Conservation (phyloP, 2,797 vertebrate species). For the Rhyacichthys aspro region DNA sequence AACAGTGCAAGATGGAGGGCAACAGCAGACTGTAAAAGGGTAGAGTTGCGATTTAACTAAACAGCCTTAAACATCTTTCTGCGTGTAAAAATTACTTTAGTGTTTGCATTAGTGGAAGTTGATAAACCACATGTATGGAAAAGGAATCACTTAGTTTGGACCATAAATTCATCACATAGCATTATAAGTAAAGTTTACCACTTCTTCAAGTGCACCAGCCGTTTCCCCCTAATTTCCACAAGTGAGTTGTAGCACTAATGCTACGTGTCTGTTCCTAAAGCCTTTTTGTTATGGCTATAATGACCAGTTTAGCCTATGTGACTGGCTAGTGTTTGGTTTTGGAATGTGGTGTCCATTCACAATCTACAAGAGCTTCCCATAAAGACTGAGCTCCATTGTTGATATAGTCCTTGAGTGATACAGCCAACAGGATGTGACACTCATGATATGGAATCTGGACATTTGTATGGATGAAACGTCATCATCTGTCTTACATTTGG, state of each 20-base stretch:
- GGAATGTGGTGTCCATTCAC: constrained; percentile 64
- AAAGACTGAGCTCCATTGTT: constrained; percentile 68
- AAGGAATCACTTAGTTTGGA: constrained; percentile 47
- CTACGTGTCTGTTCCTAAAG: constrained; percentile 66
- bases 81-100: constrained; percentile 29
- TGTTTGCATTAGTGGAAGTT: too few relatives aligned
- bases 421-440: constrained; percentile 62
- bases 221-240: constrained; percentile 59
- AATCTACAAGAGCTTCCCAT: constrained; percentile 56
- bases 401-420: constrained; percentile 59
- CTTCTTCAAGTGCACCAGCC: constrained; percentile 62
- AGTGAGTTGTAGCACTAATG: constrained; percentile 67
- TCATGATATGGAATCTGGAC: constrained; percentile 70
- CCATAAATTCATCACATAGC: constrained; percentile 54
- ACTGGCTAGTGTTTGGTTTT: constrained; percentile 77
- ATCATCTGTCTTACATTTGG: constrained; percentile 43
- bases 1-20: constrained; percentile 53
- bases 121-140: constrained; percentile 20
- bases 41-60: constrained; percentile 32
- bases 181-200: constrained; percentile 69
- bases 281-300: constrained; percentile 77
- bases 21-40: constrained; percentile 20
- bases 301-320: constrained; percentile 64
- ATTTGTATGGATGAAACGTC: constrained; percentile 55
- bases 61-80: constrained; percentile 22